Evolutionary conservation across 1,140 invertebrate species (phyloP), one percentile per base, ranked within the genome.

Genomic region (Sycophaga agraensis): DNA sequence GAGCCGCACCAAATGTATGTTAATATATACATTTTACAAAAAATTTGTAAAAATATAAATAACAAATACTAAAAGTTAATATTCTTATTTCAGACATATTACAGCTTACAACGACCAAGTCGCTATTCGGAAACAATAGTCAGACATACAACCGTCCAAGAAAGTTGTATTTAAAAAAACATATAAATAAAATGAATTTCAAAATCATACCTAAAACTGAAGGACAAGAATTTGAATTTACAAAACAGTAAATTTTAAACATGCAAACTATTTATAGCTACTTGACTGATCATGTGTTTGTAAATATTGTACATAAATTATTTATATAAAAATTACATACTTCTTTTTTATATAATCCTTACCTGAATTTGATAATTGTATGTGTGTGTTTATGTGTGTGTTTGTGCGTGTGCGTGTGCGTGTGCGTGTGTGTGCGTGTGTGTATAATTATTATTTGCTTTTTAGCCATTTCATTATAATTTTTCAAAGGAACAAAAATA

Each of bases 301-400:
- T 76, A 76, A 76, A 76, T 76, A 76, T 73, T 76, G 74, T 76
- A 76, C 70, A 76, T 76, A 76, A 74, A 76, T 74, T 70, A 73
- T 62, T 62, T 62, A 56, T 62, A 62, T 37, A 56, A 72, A 72
- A 70, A 67, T 70, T 70, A 31, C 19, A 31, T 31, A 6, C 28
- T 31, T 31, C 4, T 31, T 31, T 31, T 31, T 31, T 6, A 31
- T 31, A 31, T 31, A 6, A 31, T 31, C 11, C n/a, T n/a, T n/a
- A n/a, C n/a, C n/a, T n/a, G n/a, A n/a, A n/a, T n/a, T 34, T 34
- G 11, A 34, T 34, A 34, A 6, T 34, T 34, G 31, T 40, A 40
- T 40, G n/a, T 40, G 19, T 42, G n/a, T n/a, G n/a, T n/a, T n/a
- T n/a, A n/a, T n/a, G n/a, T n/a, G n/a, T n/a, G n/a, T n/a, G n/a